These are phyloP conservation scores for Cenopis cana DNA, from an alignment of 2,888 invertebrate genomes.

Conservation along the genomic window DNA sequence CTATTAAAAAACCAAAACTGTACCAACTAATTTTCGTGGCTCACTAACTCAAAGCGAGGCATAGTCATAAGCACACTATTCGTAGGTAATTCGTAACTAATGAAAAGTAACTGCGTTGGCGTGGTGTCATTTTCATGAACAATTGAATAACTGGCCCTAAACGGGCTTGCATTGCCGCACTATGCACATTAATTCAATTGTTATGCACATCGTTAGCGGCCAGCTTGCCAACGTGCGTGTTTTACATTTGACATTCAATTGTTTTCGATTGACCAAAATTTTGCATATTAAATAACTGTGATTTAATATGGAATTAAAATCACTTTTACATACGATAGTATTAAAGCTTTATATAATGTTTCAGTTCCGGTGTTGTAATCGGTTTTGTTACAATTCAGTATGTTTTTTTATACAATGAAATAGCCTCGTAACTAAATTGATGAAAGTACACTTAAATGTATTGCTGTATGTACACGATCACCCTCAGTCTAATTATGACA, in stretches of 20 bases:
- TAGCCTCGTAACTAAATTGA: background rate
- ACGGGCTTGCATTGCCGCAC: constrained; percentile 26
- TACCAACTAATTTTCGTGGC: too few relatives aligned
- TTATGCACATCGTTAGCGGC: constrained; percentile 29
- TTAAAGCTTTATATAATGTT: too few relatives aligned
- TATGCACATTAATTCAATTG: constrained; percentile 40
- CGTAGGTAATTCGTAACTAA: background rate
- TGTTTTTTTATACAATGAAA: background rate
- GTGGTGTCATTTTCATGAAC: constrained; percentile 34
- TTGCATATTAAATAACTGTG: constrained; percentile 30
- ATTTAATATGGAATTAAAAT: constrained; percentile 28
- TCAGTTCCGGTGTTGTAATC: background rate
- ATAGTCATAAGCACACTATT: too few relatives aligned
- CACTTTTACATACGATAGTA: background rate
- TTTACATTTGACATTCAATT: constrained; percentile 33
- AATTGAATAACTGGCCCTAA: constrained; percentile 39
- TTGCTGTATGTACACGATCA: background rate
- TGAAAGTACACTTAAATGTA: too few relatives aligned
- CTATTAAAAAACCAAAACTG: too few relatives aligned
- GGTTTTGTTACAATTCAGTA: background rate
- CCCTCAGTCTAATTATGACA: background rate
- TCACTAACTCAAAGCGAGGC: too few relatives aligned
- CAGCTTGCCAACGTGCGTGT: constrained; percentile 22
- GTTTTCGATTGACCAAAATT: constrained; percentile 31
- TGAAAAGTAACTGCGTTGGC: constrained; percentile 8